phyloP scores from a whole-genome alignment of 2,888 invertebrate species.

The Myopa tessellatipennis region DNA sequence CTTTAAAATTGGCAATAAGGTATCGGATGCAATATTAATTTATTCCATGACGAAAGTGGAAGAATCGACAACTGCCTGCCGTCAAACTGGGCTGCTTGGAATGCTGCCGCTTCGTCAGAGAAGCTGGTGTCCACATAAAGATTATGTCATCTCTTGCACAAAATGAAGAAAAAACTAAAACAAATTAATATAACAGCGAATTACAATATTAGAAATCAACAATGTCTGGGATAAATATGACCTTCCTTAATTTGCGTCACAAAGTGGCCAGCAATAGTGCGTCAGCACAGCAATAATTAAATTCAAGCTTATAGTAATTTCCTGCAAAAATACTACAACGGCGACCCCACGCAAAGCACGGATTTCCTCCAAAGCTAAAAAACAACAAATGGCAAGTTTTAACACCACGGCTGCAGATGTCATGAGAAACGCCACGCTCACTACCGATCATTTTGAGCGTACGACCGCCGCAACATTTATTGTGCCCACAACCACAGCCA shows the following conservation, averaged over 20 bases:
- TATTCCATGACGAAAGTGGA: conserved; percentile 12
- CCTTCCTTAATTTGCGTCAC: conserved; percentile 32
- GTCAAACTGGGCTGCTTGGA: conserved; percentile 18
- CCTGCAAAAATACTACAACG: conserved; percentile 28
- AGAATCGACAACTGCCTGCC: conserved; percentile 16
- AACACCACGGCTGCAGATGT: conserved; percentile 56
- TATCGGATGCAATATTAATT: neutral
- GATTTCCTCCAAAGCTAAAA: neutral
- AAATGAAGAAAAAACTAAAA: conserved; percentile 26
- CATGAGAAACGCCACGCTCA: conserved; percentile 49
- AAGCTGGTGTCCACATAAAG: conserved; percentile 10
- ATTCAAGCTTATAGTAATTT: neutral
- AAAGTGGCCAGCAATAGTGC: conserved; percentile 31
- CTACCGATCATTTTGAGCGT: conserved; percentile 49
- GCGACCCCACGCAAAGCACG: conserved; percentile 24
- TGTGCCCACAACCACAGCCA: conserved; percentile 54
- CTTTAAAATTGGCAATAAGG: conserved; percentile 5
- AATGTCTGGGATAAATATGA: conserved; percentile 29
- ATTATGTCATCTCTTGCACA: conserved; percentile 44
- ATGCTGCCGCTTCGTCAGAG: conserved; percentile 11
- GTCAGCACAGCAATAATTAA: conserved; percentile 20
- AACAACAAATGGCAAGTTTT: conserved; percentile 59
- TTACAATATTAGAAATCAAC: conserved; percentile 21
- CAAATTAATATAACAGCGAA: conserved; percentile 18
- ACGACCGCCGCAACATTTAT: conserved; percentile 54